phyloP scores from a whole-genome alignment of 2,113 vertebrate species.

The Aramus guarauna region DNA sequence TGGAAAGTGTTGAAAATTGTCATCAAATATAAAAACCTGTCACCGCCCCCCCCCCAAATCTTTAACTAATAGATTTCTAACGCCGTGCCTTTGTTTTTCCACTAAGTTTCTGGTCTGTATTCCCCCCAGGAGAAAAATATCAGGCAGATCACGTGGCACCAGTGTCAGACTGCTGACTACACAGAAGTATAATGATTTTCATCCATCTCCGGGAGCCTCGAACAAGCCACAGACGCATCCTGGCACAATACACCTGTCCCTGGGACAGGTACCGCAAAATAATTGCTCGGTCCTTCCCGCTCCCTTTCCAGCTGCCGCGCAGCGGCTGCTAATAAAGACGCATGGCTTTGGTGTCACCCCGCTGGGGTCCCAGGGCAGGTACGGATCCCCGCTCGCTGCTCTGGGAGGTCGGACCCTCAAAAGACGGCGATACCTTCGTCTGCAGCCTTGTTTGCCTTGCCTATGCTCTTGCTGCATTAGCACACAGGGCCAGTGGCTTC shows the following conservation, averaged over 20 bases:
- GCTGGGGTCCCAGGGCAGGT: background rate
- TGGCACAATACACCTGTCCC: background rate
- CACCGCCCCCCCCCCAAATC: no score
- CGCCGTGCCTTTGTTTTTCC: background rate
- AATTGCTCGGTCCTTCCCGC: background rate
- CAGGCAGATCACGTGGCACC: background rate
- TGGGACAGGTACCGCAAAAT: background rate
- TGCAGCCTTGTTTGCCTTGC: background rate
- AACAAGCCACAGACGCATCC: background rate
- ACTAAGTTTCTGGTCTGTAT: background rate
- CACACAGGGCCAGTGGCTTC: background rate
- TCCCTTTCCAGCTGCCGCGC: background rate
- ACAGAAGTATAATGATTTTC: background rate
- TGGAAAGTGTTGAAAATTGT: background rate
- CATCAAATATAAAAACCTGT: background rate
- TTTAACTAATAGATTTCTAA: background rate
- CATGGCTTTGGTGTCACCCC: background rate
- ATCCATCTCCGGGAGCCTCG: constrained; percentile 17
- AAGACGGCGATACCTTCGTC: background rate
- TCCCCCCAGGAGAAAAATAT: background rate
- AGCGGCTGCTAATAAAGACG: constrained; percentile 19
- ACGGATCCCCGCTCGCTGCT: background rate
- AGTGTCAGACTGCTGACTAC: background rate
- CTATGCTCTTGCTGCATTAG: background rate
- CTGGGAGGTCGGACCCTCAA: background rate